Percentiles rank a stretch among this genome's conserved stretches.
These are phyloP conservation scores for Daptonema setosum DNA, from an alignment of 2,888 invertebrate genomes.

Conservation along the genomic window DNA sequence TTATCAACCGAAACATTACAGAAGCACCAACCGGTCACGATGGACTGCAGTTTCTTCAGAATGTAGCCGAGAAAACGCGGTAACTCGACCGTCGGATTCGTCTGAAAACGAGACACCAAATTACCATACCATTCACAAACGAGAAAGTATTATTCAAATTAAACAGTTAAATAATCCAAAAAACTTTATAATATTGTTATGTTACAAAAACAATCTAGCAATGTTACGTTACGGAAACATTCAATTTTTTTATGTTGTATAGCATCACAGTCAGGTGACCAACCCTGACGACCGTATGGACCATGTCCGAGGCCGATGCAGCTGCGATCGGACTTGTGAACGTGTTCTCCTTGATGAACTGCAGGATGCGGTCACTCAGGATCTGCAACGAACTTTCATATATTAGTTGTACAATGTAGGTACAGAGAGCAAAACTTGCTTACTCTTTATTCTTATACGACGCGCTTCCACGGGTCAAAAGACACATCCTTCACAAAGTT, in stretches of 20 bases:
- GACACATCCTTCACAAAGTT: no score
- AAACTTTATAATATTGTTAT: no score
- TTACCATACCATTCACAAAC: no score
- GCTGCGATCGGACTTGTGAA: slow-evolving; percentile 64
- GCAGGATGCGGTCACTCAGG: slow-evolving; percentile 51
- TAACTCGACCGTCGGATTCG: slow-evolving; percentile 16
- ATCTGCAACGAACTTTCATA: slow-evolving; percentile 29
- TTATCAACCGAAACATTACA: no score
- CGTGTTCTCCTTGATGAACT: slow-evolving; percentile 48
- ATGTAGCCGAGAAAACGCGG: slow-evolving; percentile 18
- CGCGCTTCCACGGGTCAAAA: no score
- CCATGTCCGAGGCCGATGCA: slow-evolving; percentile 50
- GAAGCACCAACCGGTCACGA: slow-evolving; percentile 13
- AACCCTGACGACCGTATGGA: slow-evolving; percentile 38
- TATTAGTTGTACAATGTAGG: background rate
- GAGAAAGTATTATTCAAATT: no score
- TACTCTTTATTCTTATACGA: no score
- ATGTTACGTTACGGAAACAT: no score
- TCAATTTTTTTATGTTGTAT: no score
- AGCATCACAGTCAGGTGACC: no score
- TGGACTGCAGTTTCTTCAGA: slow-evolving; percentile 11
- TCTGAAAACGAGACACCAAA: slow-evolving; percentile 9
- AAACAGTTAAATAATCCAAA: no score
- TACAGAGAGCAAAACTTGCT: background rate
- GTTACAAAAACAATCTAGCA: no score